Base-by-base conservation (phyloP, 2,113 vertebrate genomes). In the Candoia aspera region DNA sequence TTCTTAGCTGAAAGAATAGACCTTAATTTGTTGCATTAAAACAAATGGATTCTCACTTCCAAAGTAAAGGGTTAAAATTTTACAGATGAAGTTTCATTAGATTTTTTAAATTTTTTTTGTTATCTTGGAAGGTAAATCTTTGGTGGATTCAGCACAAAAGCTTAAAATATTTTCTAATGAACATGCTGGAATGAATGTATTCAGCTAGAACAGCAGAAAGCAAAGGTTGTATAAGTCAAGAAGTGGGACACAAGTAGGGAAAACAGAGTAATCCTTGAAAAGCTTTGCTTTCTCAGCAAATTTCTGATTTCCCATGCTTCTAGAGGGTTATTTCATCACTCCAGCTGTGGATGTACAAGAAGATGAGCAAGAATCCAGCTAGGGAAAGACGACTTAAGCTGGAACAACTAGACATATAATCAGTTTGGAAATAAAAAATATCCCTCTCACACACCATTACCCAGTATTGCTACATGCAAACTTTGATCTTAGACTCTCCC, bases 81-180 rank as follows among this genome's bases (percentile, higher is more conserved):
- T 46, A 37, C 58, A 93, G 86, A 89, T 68, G 58, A 88, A 37
- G 64, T 58, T 88, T 88, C 11, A 64, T 62, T 84, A 62, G 57
- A 68, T 84, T n/a, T 68, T 64, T 64, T 62, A 68, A n/a, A n/a
- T n/a, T 64, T 64, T 85, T 49, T 89, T 46, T 89, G 58, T 59
- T 58, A 68, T 91, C 58, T 60, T 73, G 83, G 85, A 86, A 54
- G 58, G 24, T 83, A 42, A 84, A 84, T 57, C 90, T 84, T 79
- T 92, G 58, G 58, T 57, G 86, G 73, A 37, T 83, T 84, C 89
- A 90, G 92, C 85, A 90, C 46, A 46, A 88, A 88, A 88, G 92
- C 85, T 88, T 87, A 84, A 90, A 84, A 62, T 93, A 88, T 91
- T 91, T 90, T 90, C 46, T 88, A 84, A 57, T 91, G 90, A 88